Base-by-base conservation (phyloP, 2,797 vertebrate genomes). In the Valencia hispanica region DNA sequence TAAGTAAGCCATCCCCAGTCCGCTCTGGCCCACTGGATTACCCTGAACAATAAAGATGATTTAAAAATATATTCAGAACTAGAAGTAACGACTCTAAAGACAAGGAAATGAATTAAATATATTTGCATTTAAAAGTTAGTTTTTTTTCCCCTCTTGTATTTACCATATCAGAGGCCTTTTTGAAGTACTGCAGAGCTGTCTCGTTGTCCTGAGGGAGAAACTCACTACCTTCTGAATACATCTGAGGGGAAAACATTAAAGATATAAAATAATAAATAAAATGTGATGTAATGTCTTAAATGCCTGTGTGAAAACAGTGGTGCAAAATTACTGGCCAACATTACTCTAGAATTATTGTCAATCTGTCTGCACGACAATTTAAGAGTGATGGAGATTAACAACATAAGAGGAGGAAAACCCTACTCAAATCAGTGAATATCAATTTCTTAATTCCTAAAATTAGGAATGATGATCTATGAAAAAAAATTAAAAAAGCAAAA, bases 161-260 rank as follows among this genome's bases (percentile, higher is more conserved):
- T 92, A 99, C 98, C 96, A 99, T 94, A 88, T 99, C 98, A 36
- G 98, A 98, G 74, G 98, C 98, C 93, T 99, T 99, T 90, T 98
- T 98, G 85, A 99, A 99, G 92, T 99, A 99, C 85, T 97, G 96
- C 87, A 99, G 95, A 2, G 98, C 98, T 0, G 98, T 99, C 87
- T 99, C 97, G 6, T 99, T 99, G 94, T 98, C 98, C 93, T 99
- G 98, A 72, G 96, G 95, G 11, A 99, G 95, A 70, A 94, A 97
- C 84, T 98, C 97, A 55, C 97, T 99, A 88, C 98, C 98, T 85
- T 99, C 98, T 0, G 98, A 98, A 88, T 99, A 99, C 98, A 99
- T 99, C 98, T 99, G 89, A 82, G 82, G 51, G 73, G 73, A 25
- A 77, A 1, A 78, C 25, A 79, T 18, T 20, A 73, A 6, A 73